Conservation (phyloP, 2,888 invertebrate genomes). For the Lasioglossum morio region DNA sequence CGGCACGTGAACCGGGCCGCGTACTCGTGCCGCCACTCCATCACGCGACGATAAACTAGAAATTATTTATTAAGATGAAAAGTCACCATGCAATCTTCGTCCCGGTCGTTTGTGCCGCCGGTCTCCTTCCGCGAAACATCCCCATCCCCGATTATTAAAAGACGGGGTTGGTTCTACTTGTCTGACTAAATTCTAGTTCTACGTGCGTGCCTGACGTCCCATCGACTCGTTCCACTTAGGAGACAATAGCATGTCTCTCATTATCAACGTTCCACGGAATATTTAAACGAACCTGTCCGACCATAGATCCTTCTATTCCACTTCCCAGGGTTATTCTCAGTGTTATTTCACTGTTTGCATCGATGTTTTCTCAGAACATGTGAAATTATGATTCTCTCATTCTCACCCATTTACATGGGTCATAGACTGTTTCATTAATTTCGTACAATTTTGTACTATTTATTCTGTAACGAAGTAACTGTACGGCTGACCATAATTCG, state of each 20-base stretch:
- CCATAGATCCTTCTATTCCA: background rate
- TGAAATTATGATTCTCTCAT: background rate
- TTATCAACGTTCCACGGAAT: background rate
- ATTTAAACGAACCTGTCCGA: background rate
- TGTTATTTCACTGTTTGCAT: background rate
- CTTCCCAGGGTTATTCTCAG: background rate
- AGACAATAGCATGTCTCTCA: no score
- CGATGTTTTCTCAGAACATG: background rate
- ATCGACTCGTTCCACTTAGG: background rate
- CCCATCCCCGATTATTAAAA: background rate
- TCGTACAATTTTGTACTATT: background rate
- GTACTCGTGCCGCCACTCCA: background rate
- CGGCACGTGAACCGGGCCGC: slow-evolving; percentile 28
- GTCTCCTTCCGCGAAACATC: background rate
- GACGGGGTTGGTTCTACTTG: background rate
- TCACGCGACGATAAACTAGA: slow-evolving; percentile 9
- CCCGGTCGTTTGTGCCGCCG: background rate
- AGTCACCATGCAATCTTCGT: background rate
- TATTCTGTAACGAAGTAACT: background rate
- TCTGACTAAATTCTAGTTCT: background rate
- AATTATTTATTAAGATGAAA: slow-evolving; percentile 24
- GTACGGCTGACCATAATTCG: background rate
- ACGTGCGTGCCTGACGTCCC: background rate
- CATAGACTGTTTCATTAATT: background rate
- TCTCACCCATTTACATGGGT: background rate